Percentiles rank a stretch among this genome's conserved stretches.
These are phyloP conservation scores for Aix galericulata DNA, from an alignment of 2,113 vertebrate genomes.

Conservation along the genomic window DNA sequence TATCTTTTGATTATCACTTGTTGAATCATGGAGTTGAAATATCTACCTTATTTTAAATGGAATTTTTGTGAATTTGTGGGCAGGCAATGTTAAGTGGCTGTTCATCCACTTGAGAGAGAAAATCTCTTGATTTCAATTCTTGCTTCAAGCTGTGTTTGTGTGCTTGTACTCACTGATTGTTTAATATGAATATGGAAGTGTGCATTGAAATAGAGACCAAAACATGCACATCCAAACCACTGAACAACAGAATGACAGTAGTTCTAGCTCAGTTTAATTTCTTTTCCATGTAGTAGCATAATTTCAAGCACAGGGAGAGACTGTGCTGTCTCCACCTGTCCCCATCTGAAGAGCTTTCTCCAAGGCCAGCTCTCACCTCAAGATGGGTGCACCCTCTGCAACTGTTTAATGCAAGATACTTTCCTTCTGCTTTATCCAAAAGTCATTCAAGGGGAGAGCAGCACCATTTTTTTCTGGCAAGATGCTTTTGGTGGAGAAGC, in stretches of 20 bases:
- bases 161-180: neutral
- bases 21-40: neutral
- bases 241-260: neutral
- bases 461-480: neutral
- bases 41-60: neutral
- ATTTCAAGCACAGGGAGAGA: neutral
- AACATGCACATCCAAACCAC: neutral
- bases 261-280: neutral
- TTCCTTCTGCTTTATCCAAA: neutral
- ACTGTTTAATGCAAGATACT: neutral
- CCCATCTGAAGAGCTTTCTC: neutral
- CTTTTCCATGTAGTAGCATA: neutral
- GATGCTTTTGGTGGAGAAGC: neutral
- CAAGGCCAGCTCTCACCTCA: neutral
- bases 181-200: neutral
- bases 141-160: neutral
- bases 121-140: neutral
- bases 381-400: neutral
- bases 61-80: neutral
- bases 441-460: neutral
- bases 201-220: neutral
- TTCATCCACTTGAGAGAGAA: neutral
- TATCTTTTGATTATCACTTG: fast-evolving
- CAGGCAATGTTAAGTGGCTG: neutral
- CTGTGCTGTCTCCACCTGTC: neutral